A percentile compares a stretch with the other conserved stretches of the same genome.
Conservation (phyloP, 2,113 vertebrate species). For the Hippotragus niger region DNA sequence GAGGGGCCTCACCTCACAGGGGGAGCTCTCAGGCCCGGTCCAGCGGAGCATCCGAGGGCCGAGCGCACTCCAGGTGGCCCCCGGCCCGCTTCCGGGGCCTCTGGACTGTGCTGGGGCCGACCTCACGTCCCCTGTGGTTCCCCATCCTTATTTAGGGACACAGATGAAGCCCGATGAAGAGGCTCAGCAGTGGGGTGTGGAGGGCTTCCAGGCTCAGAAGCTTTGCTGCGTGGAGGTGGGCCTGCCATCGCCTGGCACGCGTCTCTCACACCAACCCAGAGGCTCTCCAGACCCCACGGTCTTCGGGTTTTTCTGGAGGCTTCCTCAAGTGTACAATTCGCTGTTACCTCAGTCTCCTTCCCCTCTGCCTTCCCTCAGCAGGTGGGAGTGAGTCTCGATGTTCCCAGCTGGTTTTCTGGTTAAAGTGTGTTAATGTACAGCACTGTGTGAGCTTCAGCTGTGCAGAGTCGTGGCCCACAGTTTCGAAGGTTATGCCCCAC, state of each 20-base stretch:
- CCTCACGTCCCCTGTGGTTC: background rate
- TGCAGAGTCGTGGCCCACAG: accelerated
- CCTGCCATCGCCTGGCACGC: background rate
- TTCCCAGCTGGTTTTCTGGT: background rate
- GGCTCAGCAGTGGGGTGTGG: too few species aligned
- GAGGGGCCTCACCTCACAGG: background rate
- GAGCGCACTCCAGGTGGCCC: background rate
- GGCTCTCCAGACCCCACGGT: background rate
- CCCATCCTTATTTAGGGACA: background rate
- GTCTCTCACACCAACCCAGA: background rate
- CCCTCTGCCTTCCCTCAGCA: background rate
- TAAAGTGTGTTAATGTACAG: accelerated
- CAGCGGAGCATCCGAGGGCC: background rate
- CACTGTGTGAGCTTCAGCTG: background rate
- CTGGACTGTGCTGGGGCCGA: background rate
- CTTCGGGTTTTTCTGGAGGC: background rate
- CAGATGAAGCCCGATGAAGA: background rate
- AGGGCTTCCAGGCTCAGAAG: background rate
- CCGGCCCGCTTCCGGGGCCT: background rate
- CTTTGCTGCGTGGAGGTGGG: background rate
- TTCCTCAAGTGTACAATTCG: accelerated
- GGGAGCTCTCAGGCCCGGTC: background rate
- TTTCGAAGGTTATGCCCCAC: accelerated
- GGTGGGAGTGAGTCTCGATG: background rate
- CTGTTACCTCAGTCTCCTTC: background rate